Evolutionary conservation across 1,140 invertebrate genomes (phyloP), one percentile per base, ranked within the genome.

Genomic region (Leptoteleia sp.): DNA sequence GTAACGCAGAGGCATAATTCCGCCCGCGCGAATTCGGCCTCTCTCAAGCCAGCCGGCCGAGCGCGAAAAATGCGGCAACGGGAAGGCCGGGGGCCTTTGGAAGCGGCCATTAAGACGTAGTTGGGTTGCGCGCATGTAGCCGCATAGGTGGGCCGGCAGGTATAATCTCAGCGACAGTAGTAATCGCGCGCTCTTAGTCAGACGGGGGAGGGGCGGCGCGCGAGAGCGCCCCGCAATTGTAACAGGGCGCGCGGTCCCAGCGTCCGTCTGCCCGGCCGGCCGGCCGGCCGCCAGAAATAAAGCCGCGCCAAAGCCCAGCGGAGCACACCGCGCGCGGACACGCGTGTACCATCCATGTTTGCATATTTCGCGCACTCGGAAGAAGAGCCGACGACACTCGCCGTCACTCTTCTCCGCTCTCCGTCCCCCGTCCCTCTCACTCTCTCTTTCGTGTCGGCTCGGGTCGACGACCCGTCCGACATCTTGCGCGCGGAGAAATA

Each of bases 401-500:
- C 27, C 54, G 48, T 67, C 62, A 45, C 40, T 55, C 50, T 55
- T 55, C 45, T 64, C 19, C 12, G 35, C 31, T 38, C 22, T 38
- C 19, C 17, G 35, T 65, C n/a, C 55, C 40, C 8, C 12, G 31
- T 38, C 25, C 31, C 48, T 64, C 43, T 48, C 47, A 52, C 47
- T 65, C 37, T 54, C 62, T 45, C 22, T 64, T 50, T 64, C 47
- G 22, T n/a, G 57, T 31, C 35, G 45, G 62, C 27, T 52, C 35
- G 27, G 67, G 67, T 71, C 67, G 43, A 59, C 67, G 67, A 71
- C 54, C 67, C 29, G 43, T 45, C 47, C 37, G 45, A 61, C 37
- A 52, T 52, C 13, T 61, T 40, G 29, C 35, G 22, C 42, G 19
- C 11, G 9, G 8, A 38, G 22, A 13, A 33, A 25, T 42, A 43